Evolutionary conservation across 2,797 vertebrate species (phyloP), one percentile per base, ranked within the genome.

Genomic region (Babyrousa celebensis): DNA sequence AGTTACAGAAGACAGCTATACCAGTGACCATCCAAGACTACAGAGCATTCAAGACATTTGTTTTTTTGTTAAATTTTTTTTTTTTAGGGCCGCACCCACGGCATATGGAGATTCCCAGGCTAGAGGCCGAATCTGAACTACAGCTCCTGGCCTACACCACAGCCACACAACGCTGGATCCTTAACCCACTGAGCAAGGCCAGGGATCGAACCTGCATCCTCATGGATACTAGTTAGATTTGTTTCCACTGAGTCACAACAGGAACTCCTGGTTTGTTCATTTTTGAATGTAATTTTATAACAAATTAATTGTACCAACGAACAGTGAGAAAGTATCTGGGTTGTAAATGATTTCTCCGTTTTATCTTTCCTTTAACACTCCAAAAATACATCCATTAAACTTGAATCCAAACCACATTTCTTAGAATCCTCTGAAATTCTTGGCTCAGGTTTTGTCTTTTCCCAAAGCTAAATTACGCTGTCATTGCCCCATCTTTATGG

Each of bases 341-440:
- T 75, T 95, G 12, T 89, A 95, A 94, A 78, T 95, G 68, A 12
- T 85, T 85, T 95, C 29, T 94, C 54, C 27, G 18, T 75, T 95
- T 93, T 83, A 62, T 62, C 65, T 96, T 91, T 70, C 62, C 48
- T 48, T 23, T 86, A 72, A 91, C 92, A 78, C 21, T n/a, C 23
- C 17, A 65, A 58, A 70, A 16, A 1, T 68, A 74, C 18, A 11
- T 12, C 12, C 68, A 11, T 72, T 56, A 56, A 74, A 93, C 80
- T 43, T 96, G 74, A 27, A 71, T 83, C 75, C 78, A 96, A 85
- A 94, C 8, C 3, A 92, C 79, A 91, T 79, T 96, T 88, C 85
- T 94, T 94, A 97, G 89, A 95, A 83, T 86, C 54, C 40, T 96
- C 79, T 86, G 32, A 97, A 93, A 70, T 88, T 65, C 40, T 86